These are phyloP conservation scores for Hycleus phaleratus DNA, from an alignment of 1,140 invertebrate species.

Conservation along the genomic window DNA sequence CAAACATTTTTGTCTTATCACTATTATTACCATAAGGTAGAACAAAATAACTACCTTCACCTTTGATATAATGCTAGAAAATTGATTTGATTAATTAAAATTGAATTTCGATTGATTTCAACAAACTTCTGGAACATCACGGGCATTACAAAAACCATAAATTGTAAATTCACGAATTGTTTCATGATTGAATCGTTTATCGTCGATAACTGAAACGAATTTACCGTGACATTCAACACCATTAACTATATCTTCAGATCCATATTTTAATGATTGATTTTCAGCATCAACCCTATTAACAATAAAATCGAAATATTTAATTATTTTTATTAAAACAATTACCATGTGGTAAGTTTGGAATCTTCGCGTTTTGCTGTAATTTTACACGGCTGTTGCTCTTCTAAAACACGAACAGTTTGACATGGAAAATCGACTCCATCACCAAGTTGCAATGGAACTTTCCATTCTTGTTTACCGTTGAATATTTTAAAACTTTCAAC, in stretches of 20 bases:
- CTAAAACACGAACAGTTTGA: slow-evolving; percentile 18
- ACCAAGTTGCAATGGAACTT: slow-evolving; percentile 18
- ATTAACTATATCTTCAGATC: slow-evolving; percentile 10
- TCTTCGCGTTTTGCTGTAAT: slow-evolving; percentile 2
- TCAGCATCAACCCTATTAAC: slow-evolving; percentile 17
- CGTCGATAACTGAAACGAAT: slow-evolving; percentile 19
- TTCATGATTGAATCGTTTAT: slow-evolving; percentile 21
- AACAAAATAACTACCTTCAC: slow-evolving; percentile 16
- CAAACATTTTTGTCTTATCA: slow-evolving; percentile 11
- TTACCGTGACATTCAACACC: slow-evolving; percentile 21
- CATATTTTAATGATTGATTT: slow-evolving; percentile 15
- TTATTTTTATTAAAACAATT: not conserved
- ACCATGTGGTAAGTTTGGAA: not conserved
- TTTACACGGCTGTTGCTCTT: slow-evolving; percentile 8
- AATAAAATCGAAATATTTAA: not conserved
- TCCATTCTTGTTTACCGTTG: slow-evolving; percentile 21
- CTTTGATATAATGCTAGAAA: slow-evolving; percentile 18
- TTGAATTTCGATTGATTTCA: not conserved
- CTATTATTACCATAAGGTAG: slow-evolving; percentile 9
- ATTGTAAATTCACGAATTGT: slow-evolving; percentile 18
- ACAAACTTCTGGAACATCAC: slow-evolving; percentile 18
- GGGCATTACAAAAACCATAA: slow-evolving; percentile 14
- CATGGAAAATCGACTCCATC: slow-evolving; percentile 10
- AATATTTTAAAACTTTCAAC: slow-evolving; percentile 15
- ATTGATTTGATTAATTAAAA: not conserved